Percentiles rank a stretch among this genome's conserved stretches.
These are phyloP conservation scores for Malthinus seriepunctatus DNA, from an alignment of 2,888 invertebrate genomes.

Conservation along the genomic window DNA sequence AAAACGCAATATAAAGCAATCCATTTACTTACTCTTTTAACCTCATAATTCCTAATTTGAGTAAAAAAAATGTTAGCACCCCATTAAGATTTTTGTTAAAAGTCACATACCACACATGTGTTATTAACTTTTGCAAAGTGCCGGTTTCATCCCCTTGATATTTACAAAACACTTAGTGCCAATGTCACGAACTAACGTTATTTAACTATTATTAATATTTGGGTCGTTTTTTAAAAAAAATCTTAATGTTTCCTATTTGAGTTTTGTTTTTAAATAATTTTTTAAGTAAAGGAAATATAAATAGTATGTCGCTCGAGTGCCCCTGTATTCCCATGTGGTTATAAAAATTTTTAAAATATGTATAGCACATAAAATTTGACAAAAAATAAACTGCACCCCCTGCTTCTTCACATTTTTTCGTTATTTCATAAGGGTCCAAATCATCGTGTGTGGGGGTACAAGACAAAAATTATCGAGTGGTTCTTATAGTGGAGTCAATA, in stretches of 20 bases:
- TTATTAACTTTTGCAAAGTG: constrained; percentile 21
- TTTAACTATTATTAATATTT: constrained; percentile 25
- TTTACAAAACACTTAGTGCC: constrained; percentile 22
- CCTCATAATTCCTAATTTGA: too few relatives aligned
- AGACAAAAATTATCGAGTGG: too few relatives aligned
- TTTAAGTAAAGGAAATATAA: constrained; percentile 34
- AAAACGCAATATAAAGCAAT: too few relatives aligned
- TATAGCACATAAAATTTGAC: too few relatives aligned
- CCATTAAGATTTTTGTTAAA: constrained; percentile 14
- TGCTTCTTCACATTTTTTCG: too few relatives aligned
- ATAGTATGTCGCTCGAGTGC: constrained; percentile 29
- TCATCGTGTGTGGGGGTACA: too few relatives aligned
- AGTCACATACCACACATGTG: constrained; percentile 22
- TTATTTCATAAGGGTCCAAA: too few relatives aligned
- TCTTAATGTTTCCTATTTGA: constrained; percentile 32
- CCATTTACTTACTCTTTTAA: too few relatives aligned
- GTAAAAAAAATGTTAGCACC: constrained; percentile 22
- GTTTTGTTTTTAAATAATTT: constrained; percentile 27
- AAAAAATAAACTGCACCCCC: too few relatives aligned
- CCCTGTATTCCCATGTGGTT: constrained; percentile 23
- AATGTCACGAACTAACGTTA: constrained; percentile 29
- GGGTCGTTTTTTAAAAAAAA: constrained; percentile 29
- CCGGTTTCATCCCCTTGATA: constrained; percentile 21
- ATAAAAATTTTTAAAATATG: neutral
- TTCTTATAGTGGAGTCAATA: too few relatives aligned